These are phyloP conservation scores for Orbicella faveolata DNA, from an alignment of 64 coral and sea anemone genomes.

Conservation along the genomic window DNA sequence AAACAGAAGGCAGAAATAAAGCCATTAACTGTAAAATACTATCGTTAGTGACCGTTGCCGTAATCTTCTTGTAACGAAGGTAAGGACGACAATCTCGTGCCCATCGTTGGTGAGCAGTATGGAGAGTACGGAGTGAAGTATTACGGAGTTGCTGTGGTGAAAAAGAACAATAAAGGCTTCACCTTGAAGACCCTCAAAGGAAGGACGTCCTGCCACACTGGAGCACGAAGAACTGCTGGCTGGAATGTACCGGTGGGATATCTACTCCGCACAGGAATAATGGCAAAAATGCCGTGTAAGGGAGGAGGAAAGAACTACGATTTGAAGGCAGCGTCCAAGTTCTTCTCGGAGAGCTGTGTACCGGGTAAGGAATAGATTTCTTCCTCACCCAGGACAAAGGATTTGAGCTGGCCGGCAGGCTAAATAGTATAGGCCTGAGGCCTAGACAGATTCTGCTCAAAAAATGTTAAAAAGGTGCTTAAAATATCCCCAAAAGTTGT, in stretches of 20 bases:
- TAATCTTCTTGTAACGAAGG: not conserved
- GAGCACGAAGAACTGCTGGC: conserved; percentile 51
- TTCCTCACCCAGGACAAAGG: not conserved
- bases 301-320: not conserved
- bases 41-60: not conserved
- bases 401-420: too few relatives aligned
- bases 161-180: conserved; percentile 10
- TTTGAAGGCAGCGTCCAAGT: conserved; percentile 40
- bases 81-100: conserved; percentile 30
- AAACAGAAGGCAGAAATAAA: too few relatives aligned
- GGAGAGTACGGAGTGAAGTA: conserved; percentile 32
- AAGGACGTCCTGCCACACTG: conserved; percentile 73
- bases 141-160: conserved; percentile 69
- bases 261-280: conserved; percentile 13
- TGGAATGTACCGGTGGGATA: conserved; percentile 61
- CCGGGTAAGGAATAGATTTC: conserved; percentile 42
- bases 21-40: not conserved
- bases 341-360: conserved; percentile 65
- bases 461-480: too few relatives aligned
- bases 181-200: conserved; percentile 35
- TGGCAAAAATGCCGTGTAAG: not conserved
- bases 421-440: too few relatives aligned
- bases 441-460: too few relatives aligned
- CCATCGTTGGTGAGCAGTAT: conserved; percentile 57
- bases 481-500: too few relatives aligned